These are phyloP conservation scores for Idaea aversata DNA, from an alignment of 2,888 invertebrate genomes.

Conservation along the genomic window DNA sequence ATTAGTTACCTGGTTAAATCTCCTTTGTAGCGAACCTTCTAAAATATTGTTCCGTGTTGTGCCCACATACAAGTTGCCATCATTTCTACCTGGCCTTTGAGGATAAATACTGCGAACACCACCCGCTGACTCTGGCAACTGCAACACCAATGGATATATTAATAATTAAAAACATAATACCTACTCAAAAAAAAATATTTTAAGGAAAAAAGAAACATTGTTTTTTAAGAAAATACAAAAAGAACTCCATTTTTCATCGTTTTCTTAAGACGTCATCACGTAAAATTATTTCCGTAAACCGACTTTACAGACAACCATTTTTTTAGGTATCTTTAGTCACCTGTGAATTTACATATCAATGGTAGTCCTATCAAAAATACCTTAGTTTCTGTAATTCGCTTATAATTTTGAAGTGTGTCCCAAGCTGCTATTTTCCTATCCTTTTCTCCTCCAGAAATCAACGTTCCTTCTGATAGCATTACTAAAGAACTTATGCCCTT, in stretches of 20 bases:
- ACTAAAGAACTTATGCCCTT: slow-evolving; percentile 93
- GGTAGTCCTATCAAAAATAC: slow-evolving; percentile 56
- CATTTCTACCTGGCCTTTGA: slow-evolving; percentile 91
- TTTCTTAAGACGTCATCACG: no score
- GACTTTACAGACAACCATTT: no score
- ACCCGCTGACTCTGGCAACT: slow-evolving; percentile 94
- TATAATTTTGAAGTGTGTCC: slow-evolving; percentile 95
- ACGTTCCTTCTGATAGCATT: slow-evolving; percentile 93
- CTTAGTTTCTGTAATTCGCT: slow-evolving; percentile 93
- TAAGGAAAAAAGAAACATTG: no score
- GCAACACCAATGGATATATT: slow-evolving; percentile 24
- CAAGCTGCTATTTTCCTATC: slow-evolving; percentile 95
- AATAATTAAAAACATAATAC: neutral
- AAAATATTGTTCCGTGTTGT: slow-evolving; percentile 94
- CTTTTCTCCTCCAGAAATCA: slow-evolving; percentile 94
- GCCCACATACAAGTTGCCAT: slow-evolving; percentile 94
- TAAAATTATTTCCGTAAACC: no score
- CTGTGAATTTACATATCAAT: no score
- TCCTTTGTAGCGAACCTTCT: slow-evolving; percentile 93
- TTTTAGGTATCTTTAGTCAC: no score
- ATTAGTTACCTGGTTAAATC: slow-evolving; percentile 86
- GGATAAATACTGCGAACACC: slow-evolving; percentile 94
- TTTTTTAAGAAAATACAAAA: no score
- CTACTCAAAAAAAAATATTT: neutral
- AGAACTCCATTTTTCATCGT: no score